Evolutionary conservation across 2,888 invertebrate species (phyloP).

Genomic region (Pemphredon lugubris): DNA sequence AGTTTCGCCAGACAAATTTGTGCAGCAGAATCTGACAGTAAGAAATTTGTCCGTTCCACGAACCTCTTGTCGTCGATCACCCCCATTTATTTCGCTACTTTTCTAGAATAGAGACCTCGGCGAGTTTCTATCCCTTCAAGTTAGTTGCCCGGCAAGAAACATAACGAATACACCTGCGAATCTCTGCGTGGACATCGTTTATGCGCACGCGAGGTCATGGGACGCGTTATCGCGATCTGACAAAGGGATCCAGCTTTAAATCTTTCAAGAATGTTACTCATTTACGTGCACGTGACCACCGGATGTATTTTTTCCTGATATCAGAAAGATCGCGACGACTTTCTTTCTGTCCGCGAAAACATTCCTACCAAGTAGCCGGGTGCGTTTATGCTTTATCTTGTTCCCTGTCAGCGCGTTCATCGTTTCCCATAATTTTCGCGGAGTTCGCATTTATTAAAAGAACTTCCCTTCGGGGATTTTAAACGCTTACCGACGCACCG

Average conservation of each 20-base stretch:
- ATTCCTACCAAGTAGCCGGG: background rate
- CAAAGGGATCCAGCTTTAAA: slow-evolving; percentile 19
- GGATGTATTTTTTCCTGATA: slow-evolving; percentile 27
- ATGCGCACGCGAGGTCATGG: slow-evolving; percentile 23
- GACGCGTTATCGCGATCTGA: slow-evolving; percentile 48
- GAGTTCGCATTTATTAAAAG: background rate
- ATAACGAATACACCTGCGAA: slow-evolving; percentile 36
- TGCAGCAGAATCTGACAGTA: no score
- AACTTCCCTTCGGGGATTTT: background rate
- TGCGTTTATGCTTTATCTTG: slow-evolving; percentile 13
- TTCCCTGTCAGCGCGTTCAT: slow-evolving; percentile 8
- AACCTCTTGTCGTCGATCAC: no score
- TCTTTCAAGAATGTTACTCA: slow-evolving; percentile 39
- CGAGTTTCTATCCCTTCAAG: no score
- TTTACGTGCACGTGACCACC: slow-evolving; percentile 50
- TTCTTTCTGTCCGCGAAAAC: slow-evolving; percentile 4
- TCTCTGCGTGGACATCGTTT: slow-evolving; percentile 30
- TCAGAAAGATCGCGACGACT: slow-evolving; percentile 24
- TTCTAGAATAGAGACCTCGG: no score
- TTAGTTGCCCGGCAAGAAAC: slow-evolving; percentile 23
- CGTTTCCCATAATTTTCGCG: slow-evolving; percentile 7
- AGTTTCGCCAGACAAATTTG: no score
- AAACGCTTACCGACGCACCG: slow-evolving; percentile 28
- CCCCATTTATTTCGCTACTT: no score
- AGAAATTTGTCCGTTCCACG: no score